These are phyloP conservation scores for Mesocentrotus franciscanus DNA, from an alignment of 53 echinoderm and acorn worm genomes.

Conservation along the genomic window DNA sequence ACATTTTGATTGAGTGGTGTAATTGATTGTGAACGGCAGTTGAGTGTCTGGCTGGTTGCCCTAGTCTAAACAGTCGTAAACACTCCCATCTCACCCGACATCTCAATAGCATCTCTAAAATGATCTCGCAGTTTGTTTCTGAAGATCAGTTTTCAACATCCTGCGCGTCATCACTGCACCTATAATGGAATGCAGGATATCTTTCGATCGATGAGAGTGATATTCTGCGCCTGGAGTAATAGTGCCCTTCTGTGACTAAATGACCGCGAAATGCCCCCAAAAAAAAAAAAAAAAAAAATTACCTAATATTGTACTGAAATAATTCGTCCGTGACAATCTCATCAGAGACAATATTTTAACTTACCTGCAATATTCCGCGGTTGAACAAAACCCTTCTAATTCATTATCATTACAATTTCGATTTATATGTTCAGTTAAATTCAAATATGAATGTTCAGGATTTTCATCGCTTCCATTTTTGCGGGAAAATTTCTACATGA, in stretches of 20 bases:
- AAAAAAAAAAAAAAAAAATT: too few species aligned
- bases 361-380: too few species aligned
- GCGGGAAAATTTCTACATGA: too few species aligned
- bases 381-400: too few species aligned
- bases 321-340: too few species aligned
- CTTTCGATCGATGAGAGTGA: background rate
- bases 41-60: background rate
- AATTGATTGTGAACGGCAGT: constrained; percentile 12
- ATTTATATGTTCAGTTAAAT: too few species aligned
- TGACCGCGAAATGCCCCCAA: too few species aligned
- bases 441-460: too few species aligned
- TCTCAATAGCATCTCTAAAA: constrained; percentile 7
- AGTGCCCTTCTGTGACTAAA: background rate
- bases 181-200: background rate
- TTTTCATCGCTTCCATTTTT: too few species aligned
- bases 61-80: constrained; percentile 13
- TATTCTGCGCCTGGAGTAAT: background rate
- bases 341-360: too few species aligned
- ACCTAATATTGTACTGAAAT: too few species aligned
- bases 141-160: background rate
- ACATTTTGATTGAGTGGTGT: constrained; percentile 26
- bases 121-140: background rate
- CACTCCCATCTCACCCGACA: background rate
- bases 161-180: background rate
- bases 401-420: too few species aligned